These are phyloP conservation scores for Tangara arthus DNA, from an alignment of 2,797 vertebrate species.

Conservation along the genomic window DNA sequence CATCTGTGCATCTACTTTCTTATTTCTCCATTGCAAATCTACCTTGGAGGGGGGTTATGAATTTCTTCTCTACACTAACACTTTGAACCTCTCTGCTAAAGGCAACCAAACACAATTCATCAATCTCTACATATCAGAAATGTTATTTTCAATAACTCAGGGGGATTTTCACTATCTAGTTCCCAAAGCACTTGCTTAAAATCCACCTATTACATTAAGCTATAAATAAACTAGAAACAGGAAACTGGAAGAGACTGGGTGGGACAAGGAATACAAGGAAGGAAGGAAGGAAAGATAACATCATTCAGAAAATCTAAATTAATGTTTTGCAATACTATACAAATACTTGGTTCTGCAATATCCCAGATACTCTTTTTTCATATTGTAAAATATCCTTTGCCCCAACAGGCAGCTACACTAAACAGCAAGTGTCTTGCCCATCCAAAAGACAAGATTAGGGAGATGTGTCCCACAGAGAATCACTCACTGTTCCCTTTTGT, in stretches of 20 bases:
- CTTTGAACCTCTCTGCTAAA: background rate
- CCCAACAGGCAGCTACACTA: background rate
- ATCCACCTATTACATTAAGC: background rate
- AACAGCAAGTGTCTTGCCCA: background rate
- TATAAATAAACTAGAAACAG: slow-evolving; percentile 23
- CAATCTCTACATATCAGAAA: background rate
- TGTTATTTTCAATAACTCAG: background rate
- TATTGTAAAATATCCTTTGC: background rate
- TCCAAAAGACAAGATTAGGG: background rate
- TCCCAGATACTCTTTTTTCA: background rate
- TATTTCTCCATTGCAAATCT: background rate
- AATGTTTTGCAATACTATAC: background rate
- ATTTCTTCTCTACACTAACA: background rate
- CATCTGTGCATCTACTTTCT: background rate
- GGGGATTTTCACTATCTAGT: background rate
- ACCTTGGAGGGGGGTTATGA: background rate
- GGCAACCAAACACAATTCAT: background rate
- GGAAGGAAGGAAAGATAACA: background rate
- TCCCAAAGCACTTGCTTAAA: background rate
- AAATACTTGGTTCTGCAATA: background rate
- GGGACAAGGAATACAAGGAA: background rate
- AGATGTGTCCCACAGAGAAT: background rate
- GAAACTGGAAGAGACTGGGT: slow-evolving; percentile 14
- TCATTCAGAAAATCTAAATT: background rate
- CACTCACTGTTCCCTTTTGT: background rate